A percentile compares a stretch with the other conserved stretches of the same genome.
These are phyloP conservation scores for Brachionus plicatilis DNA, from an alignment of 1,140 invertebrate genomes.

Conservation along the genomic window DNA sequence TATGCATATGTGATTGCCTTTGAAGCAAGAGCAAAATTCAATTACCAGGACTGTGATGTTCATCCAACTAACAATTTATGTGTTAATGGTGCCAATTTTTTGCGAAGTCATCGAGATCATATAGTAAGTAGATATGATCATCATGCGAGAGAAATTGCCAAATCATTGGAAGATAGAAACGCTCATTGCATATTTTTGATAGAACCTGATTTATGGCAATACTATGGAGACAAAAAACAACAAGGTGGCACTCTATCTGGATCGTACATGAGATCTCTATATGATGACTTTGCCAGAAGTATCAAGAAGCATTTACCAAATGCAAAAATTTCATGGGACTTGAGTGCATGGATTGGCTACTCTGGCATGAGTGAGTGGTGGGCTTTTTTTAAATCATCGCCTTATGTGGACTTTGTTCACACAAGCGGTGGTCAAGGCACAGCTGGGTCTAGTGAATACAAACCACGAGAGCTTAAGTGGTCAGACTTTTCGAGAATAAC, in stretches of 20 bases:
- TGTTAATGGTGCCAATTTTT: not conserved
- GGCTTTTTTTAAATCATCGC: not conserved
- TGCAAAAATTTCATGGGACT: not conserved
- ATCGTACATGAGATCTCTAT: not conserved
- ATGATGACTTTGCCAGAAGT: not conserved
- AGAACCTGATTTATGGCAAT: constrained; percentile 3
- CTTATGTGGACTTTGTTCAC: not conserved
- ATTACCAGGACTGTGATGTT: not conserved
- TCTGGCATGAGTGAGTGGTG: not conserved
- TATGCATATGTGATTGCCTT: not conserved
- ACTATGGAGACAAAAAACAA: not conserved
- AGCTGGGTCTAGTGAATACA: not conserved
- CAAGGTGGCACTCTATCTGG: not conserved
- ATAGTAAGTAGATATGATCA: not conserved
- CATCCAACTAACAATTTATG: not conserved
- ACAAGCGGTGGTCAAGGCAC: not conserved
- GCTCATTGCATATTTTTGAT: not conserved
- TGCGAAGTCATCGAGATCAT: not conserved
- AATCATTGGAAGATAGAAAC: not conserved
- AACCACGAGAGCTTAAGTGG: not conserved
- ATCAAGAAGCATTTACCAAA: not conserved
- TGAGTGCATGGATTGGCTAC: not conserved
- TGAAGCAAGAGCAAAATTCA: not conserved
- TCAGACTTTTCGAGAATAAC: not conserved
- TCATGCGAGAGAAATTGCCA: not conserved